Conservation (phyloP, 2,113 vertebrate genomes). For the Grus americana region DNA sequence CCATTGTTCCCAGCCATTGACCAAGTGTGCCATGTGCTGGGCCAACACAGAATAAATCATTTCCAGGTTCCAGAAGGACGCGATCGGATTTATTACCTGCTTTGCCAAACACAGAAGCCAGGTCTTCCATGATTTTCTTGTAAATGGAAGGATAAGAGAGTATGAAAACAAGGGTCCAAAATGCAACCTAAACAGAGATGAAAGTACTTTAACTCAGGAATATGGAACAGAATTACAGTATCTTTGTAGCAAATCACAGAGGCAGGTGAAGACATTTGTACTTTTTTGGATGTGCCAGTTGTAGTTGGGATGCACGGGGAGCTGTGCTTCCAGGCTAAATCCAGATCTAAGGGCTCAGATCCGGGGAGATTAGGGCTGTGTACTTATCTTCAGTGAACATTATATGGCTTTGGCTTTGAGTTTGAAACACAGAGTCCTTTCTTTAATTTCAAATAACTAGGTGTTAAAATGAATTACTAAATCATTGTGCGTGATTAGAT, state of each 20-base stretch:
- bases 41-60: neutral
- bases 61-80: neutral
- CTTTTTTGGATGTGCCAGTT: neutral
- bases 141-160: slow-evolving; percentile 73
- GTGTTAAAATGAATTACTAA: slow-evolving; percentile 9
- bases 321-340: neutral
- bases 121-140: slow-evolving; percentile 71
- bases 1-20: neutral
- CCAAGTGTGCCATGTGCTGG: neutral
- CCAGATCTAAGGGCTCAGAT: neutral
- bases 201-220: neutral
- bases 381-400: neutral
- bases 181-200: slow-evolving; percentile 71
- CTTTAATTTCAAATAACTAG: slow-evolving; percentile 3
- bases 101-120: slow-evolving; percentile 72
- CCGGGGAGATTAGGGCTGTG: slow-evolving; percentile 2
- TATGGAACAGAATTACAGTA: neutral
- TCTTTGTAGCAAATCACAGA: neutral
- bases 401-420: neutral
- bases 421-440: neutral
- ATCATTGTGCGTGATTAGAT: neutral
- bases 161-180: slow-evolving; percentile 82
- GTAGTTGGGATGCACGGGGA: neutral
- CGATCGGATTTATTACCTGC: slow-evolving; percentile 64
- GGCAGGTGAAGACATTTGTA: neutral